Conservation (phyloP, 2,888 invertebrate genomes). For the Gerris lacustris region DNA sequence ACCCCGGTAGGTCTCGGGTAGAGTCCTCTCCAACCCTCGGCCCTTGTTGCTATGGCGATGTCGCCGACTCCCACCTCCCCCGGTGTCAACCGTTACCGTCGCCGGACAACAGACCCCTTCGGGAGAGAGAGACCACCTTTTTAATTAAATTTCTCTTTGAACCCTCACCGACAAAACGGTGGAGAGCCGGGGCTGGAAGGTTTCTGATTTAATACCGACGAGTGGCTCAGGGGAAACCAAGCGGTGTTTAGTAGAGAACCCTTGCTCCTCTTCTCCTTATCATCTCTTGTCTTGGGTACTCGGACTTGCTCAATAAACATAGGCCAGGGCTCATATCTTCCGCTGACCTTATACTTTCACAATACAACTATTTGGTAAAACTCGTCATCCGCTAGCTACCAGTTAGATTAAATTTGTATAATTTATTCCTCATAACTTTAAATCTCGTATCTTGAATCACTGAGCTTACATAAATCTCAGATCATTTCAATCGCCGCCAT, state of each 20-base stretch:
- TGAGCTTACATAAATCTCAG: too few species aligned
- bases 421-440: too few species aligned
- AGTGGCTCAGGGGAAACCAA: not conserved
- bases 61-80: not conserved
- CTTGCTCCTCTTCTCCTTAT: not conserved
- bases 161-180: not conserved
- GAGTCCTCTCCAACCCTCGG: too few species aligned
- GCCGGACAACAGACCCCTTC: not conserved
- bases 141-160: conserved; percentile 5
- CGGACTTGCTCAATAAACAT: too few species aligned
- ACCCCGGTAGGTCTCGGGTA: not conserved
- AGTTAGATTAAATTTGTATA: too few species aligned
- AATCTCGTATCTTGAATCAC: too few species aligned
- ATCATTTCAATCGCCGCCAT: too few species aligned
- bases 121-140: conserved; percentile 3
- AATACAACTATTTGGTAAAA: too few species aligned
- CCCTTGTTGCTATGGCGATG: not conserved
- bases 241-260: not conserved
- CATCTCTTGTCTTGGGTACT: not conserved
- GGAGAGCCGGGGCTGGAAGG: not conserved
- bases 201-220: not conserved
- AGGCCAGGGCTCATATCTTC: too few species aligned
- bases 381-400: too few species aligned
- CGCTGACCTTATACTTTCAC: too few species aligned
- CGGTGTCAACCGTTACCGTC: not conserved